A percentile compares a stretch with the other conserved stretches of the same genome.
phyloP scores from a whole-genome alignment of 2,797 vertebrate species.

The Cuniculus paca region DNA sequence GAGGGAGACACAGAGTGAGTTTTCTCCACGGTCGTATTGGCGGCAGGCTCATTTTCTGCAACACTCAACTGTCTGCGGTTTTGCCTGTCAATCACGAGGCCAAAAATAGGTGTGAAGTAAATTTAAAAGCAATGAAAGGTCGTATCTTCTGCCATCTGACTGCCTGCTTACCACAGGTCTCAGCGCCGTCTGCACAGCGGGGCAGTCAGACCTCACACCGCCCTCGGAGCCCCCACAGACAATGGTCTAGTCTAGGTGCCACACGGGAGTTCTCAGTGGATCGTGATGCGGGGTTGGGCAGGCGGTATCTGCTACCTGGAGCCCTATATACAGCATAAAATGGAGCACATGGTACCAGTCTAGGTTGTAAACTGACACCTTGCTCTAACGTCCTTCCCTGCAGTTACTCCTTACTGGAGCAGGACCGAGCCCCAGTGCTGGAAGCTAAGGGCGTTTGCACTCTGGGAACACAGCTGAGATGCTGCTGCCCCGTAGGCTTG shows the following conservation, averaged over 20 bases:
- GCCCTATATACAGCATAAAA: neutral
- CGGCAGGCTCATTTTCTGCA: slow-evolving; percentile 47
- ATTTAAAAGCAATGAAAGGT: slow-evolving; percentile 12
- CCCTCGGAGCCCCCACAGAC: neutral
- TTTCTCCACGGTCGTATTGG: neutral
- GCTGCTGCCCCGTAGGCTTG: neutral
- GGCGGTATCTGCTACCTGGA: neutral
- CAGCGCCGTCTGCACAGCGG: neutral
- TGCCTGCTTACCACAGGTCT: neutral
- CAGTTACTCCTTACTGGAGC: neutral
- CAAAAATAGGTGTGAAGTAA: neutral
- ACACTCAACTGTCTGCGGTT: neutral
- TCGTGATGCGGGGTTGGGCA: neutral
- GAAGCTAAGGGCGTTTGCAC: neutral
- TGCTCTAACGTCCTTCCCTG: neutral
- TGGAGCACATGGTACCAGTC: neutral
- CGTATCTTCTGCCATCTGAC: neutral
- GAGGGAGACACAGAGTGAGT: neutral
- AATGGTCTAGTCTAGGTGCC: neutral
- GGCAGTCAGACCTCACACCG: neutral
- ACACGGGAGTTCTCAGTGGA: neutral
- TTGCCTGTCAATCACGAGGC: neutral
- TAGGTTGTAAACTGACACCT: neutral
- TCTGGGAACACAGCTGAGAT: neutral
- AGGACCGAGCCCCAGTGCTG: neutral